Evolutionary conservation across 2,113 vertebrate species (phyloP).

Genomic region (Hucho hucho): DNA sequence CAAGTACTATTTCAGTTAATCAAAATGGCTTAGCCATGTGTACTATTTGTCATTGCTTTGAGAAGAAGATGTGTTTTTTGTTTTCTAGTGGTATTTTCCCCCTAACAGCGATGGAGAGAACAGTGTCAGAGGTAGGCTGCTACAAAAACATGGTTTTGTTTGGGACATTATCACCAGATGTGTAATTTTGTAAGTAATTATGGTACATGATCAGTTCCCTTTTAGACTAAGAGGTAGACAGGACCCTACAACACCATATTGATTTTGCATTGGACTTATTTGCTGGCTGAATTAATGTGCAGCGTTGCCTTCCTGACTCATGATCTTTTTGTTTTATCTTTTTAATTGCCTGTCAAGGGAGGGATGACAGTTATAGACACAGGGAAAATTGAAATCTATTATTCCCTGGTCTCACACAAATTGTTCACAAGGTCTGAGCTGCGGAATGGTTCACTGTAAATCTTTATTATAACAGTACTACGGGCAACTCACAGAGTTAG

Average conservation of each 20-base stretch:
- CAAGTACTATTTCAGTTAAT: too few relatives aligned
- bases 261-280: conserved; percentile 53
- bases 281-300: conserved; percentile 53
- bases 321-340: conserved; percentile 61
- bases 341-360: conserved; percentile 58
- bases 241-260: conserved; percentile 41
- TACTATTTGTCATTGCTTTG: too few relatives aligned
- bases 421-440: conserved; percentile 48
- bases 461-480: conserved; percentile 2
- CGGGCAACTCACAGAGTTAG: neutral
- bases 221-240: conserved; percentile 25
- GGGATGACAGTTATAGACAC: conserved; percentile 53
- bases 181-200: conserved; percentile 48
- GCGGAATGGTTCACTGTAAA: conserved; percentile 2
- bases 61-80: too few relatives aligned
- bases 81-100: neutral
- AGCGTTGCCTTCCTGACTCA: conserved; percentile 47
- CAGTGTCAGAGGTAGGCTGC: neutral
- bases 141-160: neutral
- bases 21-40: too few relatives aligned
- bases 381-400: conserved; percentile 51
- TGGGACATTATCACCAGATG: conserved; percentile 13
- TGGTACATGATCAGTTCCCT: conserved; percentile 34
- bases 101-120: neutral
- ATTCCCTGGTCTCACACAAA: conserved; percentile 38